phyloP scores from a whole-genome alignment of 2,113 vertebrate species.

The Corvus moneduloides region DNA sequence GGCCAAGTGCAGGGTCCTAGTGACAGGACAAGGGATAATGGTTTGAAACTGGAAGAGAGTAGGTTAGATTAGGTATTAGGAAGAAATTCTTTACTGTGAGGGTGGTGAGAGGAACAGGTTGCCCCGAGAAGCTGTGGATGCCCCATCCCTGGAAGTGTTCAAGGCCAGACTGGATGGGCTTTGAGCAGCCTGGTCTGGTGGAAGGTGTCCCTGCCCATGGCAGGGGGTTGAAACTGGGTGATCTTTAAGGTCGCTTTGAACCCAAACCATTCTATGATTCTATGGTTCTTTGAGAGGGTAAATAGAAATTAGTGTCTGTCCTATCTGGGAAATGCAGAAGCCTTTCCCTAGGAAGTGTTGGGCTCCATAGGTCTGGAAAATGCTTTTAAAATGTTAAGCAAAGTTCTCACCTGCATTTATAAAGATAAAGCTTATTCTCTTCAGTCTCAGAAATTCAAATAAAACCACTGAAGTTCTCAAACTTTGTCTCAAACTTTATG shows the following conservation, averaged over 20 bases:
- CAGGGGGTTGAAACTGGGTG: neutral
- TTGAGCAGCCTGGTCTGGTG: neutral
- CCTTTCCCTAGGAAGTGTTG: neutral
- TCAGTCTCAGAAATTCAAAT: too few species aligned
- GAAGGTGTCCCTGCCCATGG: neutral
- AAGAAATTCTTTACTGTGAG: neutral
- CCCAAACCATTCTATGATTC: neutral
- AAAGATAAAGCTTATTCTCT: too few species aligned
- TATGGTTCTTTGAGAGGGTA: neutral
- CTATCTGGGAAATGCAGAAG: neutral
- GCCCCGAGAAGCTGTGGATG: neutral
- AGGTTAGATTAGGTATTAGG: neutral
- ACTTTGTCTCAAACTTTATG: too few species aligned
- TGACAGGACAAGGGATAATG: neutral
- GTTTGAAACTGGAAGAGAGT: neutral
- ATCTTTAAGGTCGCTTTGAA: neutral
- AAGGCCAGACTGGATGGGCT: neutral
- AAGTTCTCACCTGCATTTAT: neutral
- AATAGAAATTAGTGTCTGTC: neutral
- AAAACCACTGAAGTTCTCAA: too few species aligned
- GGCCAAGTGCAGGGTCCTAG: neutral
- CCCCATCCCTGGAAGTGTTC: neutral
- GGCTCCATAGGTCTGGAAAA: neutral
- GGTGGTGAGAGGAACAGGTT: neutral
- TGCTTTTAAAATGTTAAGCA: neutral